phyloP scores from a whole-genome alignment of 1,140 invertebrate species.

The Diorhabda sublineata region DNA sequence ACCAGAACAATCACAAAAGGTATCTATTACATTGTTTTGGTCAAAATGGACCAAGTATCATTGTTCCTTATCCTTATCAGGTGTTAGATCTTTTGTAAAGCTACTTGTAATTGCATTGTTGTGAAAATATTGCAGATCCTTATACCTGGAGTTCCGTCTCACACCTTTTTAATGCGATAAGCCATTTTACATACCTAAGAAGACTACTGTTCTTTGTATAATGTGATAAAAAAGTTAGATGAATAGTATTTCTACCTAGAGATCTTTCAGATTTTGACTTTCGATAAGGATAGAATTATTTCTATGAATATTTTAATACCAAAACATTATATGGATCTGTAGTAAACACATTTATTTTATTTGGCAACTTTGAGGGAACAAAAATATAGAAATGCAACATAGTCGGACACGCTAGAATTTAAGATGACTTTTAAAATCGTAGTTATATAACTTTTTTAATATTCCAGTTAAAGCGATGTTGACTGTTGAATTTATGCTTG shows the following conservation, averaged over 20 bases:
- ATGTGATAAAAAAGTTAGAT: constrained; percentile 2
- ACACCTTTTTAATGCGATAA: constrained; percentile 23
- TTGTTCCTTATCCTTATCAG: constrained; percentile 17
- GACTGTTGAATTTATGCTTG: too few relatives aligned
- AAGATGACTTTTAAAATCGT: too few relatives aligned
- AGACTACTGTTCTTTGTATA: neutral
- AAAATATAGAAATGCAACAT: neutral
- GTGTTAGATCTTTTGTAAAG: constrained; percentile 24
- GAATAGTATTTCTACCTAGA: constrained; percentile 1
- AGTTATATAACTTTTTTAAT: too few relatives aligned
- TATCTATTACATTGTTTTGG: constrained; percentile 27
- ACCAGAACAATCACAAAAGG: neutral
- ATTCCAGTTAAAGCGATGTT: too few relatives aligned
- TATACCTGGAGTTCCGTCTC: constrained; percentile 21
- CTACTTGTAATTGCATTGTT: constrained; percentile 26
- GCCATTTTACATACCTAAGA: constrained; percentile 24
- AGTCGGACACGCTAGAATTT: too few relatives aligned
- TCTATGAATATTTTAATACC: neutral
- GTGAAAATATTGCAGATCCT: constrained; percentile 20
- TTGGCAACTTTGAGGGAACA: neutral
- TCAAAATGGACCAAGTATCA: constrained; percentile 14
- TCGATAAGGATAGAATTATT: neutral
- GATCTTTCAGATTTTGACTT: neutral
- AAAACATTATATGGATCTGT: neutral
- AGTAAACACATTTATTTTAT: neutral